Evolutionary conservation across 2,888 invertebrate genomes (phyloP).

Genomic region (Heliconius sara): DNA sequence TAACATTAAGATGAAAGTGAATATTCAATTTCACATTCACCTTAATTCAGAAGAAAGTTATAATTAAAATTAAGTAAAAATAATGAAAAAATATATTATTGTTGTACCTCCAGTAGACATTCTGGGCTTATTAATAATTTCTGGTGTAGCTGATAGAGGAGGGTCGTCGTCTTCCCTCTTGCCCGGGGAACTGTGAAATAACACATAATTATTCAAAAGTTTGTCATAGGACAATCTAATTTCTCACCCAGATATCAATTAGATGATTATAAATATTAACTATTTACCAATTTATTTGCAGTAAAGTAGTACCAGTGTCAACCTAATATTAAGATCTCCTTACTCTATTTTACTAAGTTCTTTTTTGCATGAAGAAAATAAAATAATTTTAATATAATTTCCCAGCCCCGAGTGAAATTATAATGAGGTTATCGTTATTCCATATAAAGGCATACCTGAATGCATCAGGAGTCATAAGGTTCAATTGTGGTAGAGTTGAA

Average conservation of each 20-base stretch:
- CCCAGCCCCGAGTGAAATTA: not conserved
- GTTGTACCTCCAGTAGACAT: constrained; percentile 59
- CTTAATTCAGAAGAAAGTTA: not conserved
- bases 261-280: no score
- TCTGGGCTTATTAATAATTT: constrained; percentile 58
- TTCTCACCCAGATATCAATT: no score
- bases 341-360: not conserved
- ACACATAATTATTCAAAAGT: not conserved
- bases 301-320: no score
- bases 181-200: constrained; percentile 70
- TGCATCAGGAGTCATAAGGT: constrained; percentile 94
- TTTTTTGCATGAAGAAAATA: not conserved
- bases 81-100: not conserved
- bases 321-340: no score
- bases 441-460: constrained; percentile 79
- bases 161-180: constrained; percentile 79
- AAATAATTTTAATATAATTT: not conserved
- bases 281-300: no score
- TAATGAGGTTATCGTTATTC: not conserved
- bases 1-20: no score
- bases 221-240: no score
- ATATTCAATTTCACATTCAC: no score
- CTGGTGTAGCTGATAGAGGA: constrained; percentile 71
- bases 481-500: constrained; percentile 76
- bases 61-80: not conserved